phyloP scores from a whole-genome alignment of 2,797 vertebrate species.

The Orestias chungarensis region DNA sequence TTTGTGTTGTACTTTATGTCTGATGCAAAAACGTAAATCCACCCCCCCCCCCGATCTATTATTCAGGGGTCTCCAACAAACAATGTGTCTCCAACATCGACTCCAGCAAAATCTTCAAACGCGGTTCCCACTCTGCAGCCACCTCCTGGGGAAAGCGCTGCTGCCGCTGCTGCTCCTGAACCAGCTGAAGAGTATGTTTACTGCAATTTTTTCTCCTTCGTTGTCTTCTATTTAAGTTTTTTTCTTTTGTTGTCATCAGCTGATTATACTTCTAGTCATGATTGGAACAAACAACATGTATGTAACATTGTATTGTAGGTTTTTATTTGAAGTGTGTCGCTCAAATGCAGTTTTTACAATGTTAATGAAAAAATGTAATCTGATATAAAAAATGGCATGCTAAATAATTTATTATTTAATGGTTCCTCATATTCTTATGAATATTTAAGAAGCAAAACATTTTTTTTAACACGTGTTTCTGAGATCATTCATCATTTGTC shows the following conservation, averaged over 20 bases:
- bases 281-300: not conserved
- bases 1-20: not conserved
- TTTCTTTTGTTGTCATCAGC: not conserved
- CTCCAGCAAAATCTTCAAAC: constrained; percentile 93
- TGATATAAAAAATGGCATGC: not conserved
- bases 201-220: not conserved
- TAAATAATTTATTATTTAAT: not conserved
- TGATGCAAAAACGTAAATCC: constrained; percentile 4
- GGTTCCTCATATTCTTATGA: not conserved
- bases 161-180: constrained; percentile 82
- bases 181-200: constrained; percentile 78
- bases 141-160: constrained; percentile 75
- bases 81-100: constrained; percentile 93
- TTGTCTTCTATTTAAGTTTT: not conserved
- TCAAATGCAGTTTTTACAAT: not conserved
- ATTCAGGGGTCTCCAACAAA: constrained; percentile 94
- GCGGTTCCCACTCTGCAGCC: constrained; percentile 83
- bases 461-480: not conserved
- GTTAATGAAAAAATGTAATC: not conserved
- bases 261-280: not conserved
- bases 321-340: too few species aligned
- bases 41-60: not conserved
- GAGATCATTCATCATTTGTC: not conserved
- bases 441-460: not conserved
- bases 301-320: too few species aligned